Conservation (phyloP, 2,113 vertebrate genomes). For the Ceyx margarethae region DNA sequence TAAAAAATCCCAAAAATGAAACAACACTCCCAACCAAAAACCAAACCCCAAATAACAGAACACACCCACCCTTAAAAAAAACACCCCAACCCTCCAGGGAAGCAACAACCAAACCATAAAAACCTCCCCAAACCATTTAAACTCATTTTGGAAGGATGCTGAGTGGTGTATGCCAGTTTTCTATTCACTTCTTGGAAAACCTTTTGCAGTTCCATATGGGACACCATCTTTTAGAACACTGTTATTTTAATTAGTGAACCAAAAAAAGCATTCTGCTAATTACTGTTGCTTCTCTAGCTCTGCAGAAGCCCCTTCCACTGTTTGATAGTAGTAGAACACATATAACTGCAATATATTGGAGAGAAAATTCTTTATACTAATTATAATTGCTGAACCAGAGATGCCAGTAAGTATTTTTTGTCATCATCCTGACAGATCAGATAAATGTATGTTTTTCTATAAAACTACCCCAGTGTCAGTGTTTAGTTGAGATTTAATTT, state of each 20-base stretch:
- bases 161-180: constrained; percentile 11
- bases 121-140: not conserved
- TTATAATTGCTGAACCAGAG: not conserved
- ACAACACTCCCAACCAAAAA: too few species aligned
- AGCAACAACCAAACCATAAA: not conserved
- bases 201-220: constrained; percentile 58
- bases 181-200: constrained; percentile 45
- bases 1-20: not conserved
- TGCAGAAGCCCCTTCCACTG: not conserved
- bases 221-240: constrained; percentile 45
- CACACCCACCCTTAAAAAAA: not conserved
- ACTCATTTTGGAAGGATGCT: not conserved
- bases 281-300: not conserved
- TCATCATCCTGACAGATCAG: not conserved
- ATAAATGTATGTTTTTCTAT: not conserved
- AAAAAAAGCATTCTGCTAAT: constrained; percentile 57
- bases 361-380: not conserved
- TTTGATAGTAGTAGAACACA: not conserved
- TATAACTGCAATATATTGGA: not conserved
- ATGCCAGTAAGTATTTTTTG: not conserved
- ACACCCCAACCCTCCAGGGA: too few species aligned
- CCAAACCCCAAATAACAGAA: not conserved
- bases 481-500: not conserved
- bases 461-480: not conserved
- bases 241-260: constrained; percentile 64